Conservation (phyloP, 2,113 vertebrate genomes). For the Halichoeres trimaculatus region DNA sequence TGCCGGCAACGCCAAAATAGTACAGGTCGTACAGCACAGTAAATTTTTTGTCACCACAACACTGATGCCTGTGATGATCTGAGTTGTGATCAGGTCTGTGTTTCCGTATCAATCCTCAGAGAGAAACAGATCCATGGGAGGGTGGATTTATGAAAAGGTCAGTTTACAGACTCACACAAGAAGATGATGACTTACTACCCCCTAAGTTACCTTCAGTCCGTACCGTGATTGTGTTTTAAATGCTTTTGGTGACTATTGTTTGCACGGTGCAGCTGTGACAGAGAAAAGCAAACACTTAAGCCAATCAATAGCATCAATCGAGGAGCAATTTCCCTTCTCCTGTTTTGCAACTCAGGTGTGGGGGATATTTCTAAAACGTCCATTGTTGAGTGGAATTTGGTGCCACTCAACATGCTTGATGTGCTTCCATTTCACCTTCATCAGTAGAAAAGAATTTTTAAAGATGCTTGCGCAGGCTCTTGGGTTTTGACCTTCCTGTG, state of each 20-base stretch:
- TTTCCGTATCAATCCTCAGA: neutral
- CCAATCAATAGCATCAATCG: conserved; percentile 62
- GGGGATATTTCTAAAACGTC: conserved; percentile 12
- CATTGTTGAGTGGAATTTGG: neutral
- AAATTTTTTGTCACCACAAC: too few species aligned
- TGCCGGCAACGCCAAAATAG: too few species aligned
- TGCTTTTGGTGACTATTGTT: neutral
- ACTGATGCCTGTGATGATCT: neutral
- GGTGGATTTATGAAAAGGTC: neutral
- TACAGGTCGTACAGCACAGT: too few species aligned
- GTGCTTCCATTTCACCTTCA: neutral
- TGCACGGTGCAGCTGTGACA: neutral
- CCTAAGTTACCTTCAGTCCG: neutral
- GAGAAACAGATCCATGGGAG: neutral
- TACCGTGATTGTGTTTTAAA: conserved; percentile 24
- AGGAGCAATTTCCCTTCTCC: conserved; percentile 26
- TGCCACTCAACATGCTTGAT: too few species aligned
- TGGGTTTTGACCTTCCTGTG: conserved; percentile 1
- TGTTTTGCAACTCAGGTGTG: conserved; percentile 18
- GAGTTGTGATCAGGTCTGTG: neutral
- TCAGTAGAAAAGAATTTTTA: too few species aligned
- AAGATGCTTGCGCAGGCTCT: neutral
- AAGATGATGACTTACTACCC: too few species aligned
- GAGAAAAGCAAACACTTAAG: conserved; percentile 29
- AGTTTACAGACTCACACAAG: too few species aligned